Evolutionary conservation across 2,797 vertebrate species (phyloP), one percentile per base, ranked within the genome.

Genomic region (Acanthurus tractus): DNA sequence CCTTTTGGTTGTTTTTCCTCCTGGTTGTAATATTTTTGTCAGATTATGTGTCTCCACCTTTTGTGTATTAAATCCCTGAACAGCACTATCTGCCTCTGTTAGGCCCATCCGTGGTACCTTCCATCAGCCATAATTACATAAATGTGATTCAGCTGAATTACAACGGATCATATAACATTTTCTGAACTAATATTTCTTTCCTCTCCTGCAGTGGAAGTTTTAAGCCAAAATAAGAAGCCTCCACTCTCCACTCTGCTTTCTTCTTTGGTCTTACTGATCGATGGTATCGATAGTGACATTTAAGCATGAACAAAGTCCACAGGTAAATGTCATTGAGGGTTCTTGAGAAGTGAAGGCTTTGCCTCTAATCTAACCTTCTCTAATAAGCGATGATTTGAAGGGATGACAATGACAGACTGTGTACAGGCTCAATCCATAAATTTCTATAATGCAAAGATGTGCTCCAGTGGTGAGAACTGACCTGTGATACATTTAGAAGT

Each of bases 401-500:
- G 48, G 53, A 64, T 74, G 86, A 89, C 87, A 87, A 80, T 84
- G 84, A 90, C 82, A 78, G 69, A 75, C 63, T 65, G 44, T 62
- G 72, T 71, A 74, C 3, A 6, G 65, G 49, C 65, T 73, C 54
- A 57, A 90, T 92, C 88, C 73, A 93, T 90, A 91, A 17, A 85
- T 86, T 92, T 87, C 80, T 85, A 80, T 85, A 89, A 87, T 81
- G 85, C 86, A 88, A 85, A 90, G 89, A 83, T 88, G 78, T 84
- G 83, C 87, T 87, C 86, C 83, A 81, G 74, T 84, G 81, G 81
- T 70, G 76, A 86, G 84, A 84, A 86, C 63, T 84, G 92, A 92
- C 89, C 88, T 78, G 78, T 56, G 82, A 83, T 82, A 79, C 81
- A 77, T 90, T 89, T 81, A 84, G 66, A 88, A 86, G 78, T 81